Percentiles rank a stretch among this genome's conserved stretches.
These are phyloP conservation scores for Zenarchopterus dispar DNA, from an alignment of 2,797 vertebrate genomes.

Conservation along the genomic window DNA sequence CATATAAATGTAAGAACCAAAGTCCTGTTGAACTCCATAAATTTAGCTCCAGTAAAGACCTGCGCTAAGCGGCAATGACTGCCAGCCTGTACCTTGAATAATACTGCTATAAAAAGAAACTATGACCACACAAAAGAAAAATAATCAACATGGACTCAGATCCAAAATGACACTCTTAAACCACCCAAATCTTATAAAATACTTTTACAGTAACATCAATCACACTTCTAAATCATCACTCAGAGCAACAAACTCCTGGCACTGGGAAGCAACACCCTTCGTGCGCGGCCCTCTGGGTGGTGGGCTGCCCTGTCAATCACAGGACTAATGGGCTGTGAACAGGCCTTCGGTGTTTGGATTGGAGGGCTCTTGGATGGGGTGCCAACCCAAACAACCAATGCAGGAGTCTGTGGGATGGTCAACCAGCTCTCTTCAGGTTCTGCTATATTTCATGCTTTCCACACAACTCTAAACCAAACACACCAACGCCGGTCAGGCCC, in stretches of 20 bases:
- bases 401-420: conserved; percentile 69
- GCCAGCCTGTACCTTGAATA: conserved; percentile 36
- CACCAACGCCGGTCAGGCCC: conserved; percentile 64
- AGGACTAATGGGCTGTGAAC: conserved; percentile 84
- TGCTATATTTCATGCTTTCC: conserved; percentile 83
- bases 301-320: conserved; percentile 86
- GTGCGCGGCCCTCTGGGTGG: conserved; percentile 80
- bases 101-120: conserved; percentile 40
- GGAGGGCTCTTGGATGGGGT: conserved; percentile 63
- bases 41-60: conserved; percentile 8
- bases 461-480: conserved; percentile 74
- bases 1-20: conserved; percentile 45
- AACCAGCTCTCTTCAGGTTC: conserved; percentile 79
- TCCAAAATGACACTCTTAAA: conserved; percentile 25
- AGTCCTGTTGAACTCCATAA: conserved; percentile 42
- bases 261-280: conserved; percentile 32
- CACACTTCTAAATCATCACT: conserved; percentile 59
- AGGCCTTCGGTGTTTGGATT: conserved; percentile 80
- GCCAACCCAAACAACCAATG: conserved; percentile 86
- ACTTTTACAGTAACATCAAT: conserved; percentile 61
- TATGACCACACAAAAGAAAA: conserved; percentile 44
- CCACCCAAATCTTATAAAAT: conserved; percentile 36
- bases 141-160: conserved; percentile 16
- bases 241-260: conserved; percentile 59
- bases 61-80: conserved; percentile 28